Base-by-base conservation (phyloP, 2,113 vertebrate species). In the Neolamprologus tretocephalus region DNA sequence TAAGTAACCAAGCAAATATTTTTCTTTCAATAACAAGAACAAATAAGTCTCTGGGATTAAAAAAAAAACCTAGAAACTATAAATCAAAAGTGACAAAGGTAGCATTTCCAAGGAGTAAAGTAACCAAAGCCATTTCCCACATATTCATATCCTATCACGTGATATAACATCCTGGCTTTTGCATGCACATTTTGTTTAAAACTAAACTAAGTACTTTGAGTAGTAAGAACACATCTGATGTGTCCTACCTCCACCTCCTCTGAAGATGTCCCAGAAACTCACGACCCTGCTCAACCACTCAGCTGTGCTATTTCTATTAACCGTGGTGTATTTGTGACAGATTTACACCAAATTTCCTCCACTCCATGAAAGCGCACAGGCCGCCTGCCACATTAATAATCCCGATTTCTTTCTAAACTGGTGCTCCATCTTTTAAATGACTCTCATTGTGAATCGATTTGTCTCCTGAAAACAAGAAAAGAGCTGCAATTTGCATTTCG, bases 1-100 rank as follows among this genome's bases (percentile, higher is more conserved):
- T 2, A 33, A 80, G 42, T n/a, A 49, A n/a, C 8, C 61, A 26
- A 80, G 49, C 57, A 90, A 88, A 87, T 8, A 57, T 80, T 84
- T 82, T 90, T 82, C 83, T 90, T 71, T 73, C 61, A 90, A 82
- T 85, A 68, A 87, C 47, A 81, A 83, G 66, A 73, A 78, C 37
- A 84, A 78, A 78, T 51, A 12, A 68, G 45, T 51, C 17, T 49
- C 73, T 51, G 73, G 45, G 26, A 37, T 37, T 21, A 2, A 37
- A 13, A 63, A 66, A 42, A 75, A 78, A 71, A 2, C 1, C 14
- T 51, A 7, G 10, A n/a, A 78, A 51, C 73, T 33, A 31, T 78
- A 49, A 78, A 78, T 78, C 71, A 78, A 8, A 78, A n/a, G 45
- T 51, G 73, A 78, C 73, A n/a, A 78, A 78, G 73, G 73, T 51